Conservation (phyloP, 2,113 vertebrate genomes). For the Cathartes aura region DNA sequence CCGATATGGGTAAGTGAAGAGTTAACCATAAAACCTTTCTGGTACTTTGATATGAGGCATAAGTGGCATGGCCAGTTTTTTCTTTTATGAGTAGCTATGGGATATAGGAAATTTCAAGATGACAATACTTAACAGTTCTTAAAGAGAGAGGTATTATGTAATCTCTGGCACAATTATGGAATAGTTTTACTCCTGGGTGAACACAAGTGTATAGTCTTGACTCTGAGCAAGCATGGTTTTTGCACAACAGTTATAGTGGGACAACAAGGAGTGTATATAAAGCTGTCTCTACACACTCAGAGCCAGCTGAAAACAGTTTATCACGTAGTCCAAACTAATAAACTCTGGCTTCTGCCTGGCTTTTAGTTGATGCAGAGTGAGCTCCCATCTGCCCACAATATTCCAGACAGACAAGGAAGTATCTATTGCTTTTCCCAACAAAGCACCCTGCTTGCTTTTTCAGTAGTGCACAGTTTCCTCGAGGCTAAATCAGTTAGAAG, state of each 20-base stretch:
- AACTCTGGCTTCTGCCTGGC: neutral
- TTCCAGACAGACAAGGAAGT: neutral
- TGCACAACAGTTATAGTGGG: neutral
- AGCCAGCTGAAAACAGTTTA: neutral
- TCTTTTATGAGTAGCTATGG: neutral
- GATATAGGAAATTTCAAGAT: neutral
- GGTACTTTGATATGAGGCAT: neutral
- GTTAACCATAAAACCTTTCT: neutral
- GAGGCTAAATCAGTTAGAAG: neutral
- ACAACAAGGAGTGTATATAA: neutral
- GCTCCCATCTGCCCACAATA: neutral
- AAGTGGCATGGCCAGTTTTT: neutral
- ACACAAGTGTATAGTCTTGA: neutral
- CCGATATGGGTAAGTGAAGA: neutral
- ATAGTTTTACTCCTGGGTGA: neutral
- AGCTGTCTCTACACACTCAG: neutral
- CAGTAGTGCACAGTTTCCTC: neutral
- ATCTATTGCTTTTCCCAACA: neutral
- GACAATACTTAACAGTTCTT: neutral
- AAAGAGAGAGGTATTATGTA: neutral
- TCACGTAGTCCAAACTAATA: neutral
- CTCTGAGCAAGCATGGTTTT: neutral
- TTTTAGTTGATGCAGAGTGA: neutral
- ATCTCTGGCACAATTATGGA: neutral
- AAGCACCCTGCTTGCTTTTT: neutral